phyloP scores from a whole-genome alignment of 2,888 invertebrate genomes.

The Cheilosia impressa region DNA sequence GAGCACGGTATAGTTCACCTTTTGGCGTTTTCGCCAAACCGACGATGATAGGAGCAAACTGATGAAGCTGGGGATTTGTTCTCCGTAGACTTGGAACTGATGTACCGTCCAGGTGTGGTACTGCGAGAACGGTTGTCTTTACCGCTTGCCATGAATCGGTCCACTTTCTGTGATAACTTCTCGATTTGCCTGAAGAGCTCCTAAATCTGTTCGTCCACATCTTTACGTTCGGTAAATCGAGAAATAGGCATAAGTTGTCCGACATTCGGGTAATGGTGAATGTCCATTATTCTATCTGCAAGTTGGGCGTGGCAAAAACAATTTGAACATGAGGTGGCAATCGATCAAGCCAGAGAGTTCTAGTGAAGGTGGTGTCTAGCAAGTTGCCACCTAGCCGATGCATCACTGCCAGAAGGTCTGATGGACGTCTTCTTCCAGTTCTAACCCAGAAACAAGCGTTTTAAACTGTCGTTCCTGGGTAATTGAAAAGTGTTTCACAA shows the following conservation, averaged over 20 bases:
- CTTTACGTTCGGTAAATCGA: conserved; percentile 2
- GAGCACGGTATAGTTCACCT: conserved; percentile 9
- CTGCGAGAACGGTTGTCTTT: conserved; percentile 27
- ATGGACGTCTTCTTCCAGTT: neutral
- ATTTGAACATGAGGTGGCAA: conserved; percentile 20
- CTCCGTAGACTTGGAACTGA: neutral
- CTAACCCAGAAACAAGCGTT: conserved; percentile 26
- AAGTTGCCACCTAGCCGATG: conserved; percentile 34
- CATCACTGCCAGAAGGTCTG: conserved; percentile 15
- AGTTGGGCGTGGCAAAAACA: conserved; percentile 26
- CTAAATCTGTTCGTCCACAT: conserved; percentile 6
- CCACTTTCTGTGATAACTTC: conserved; percentile 20
- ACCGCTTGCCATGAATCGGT: conserved; percentile 20
- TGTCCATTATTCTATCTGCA: conserved; percentile 31
- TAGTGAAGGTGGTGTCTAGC: conserved; percentile 10
- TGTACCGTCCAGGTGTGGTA: conserved; percentile 9
- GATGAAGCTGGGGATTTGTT: neutral
- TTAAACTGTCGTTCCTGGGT: conserved; percentile 30
- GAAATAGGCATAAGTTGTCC: conserved; percentile 18
- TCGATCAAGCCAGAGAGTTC: conserved; percentile 19
- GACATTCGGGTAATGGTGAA: conserved; percentile 12
- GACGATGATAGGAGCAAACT: conserved; percentile 7
- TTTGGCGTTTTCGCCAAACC: conserved; percentile 9
- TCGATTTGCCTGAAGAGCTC: conserved; percentile 28
- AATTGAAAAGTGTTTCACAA: conserved; percentile 37